phyloP scores from a whole-genome alignment of 2,113 vertebrate species.

The Boleophthalmus pectinirostris region DNA sequence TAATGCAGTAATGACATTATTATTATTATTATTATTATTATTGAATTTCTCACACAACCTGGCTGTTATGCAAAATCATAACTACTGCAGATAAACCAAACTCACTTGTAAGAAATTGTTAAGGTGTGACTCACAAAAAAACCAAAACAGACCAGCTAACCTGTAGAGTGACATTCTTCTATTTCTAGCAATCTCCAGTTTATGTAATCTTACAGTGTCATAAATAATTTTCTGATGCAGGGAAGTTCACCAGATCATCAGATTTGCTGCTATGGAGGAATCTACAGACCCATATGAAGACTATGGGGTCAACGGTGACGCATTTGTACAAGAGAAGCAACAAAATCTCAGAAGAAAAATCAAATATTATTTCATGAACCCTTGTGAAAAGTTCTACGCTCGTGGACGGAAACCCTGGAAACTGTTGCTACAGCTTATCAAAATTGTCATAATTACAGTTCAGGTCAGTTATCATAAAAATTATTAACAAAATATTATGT shows the following conservation, averaged over 20 bases:
- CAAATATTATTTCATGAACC: slow-evolving; percentile 95
- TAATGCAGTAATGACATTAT: neutral
- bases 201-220: neutral
- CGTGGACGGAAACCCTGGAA: slow-evolving; percentile 92
- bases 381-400: slow-evolving; percentile 92
- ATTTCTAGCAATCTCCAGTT: neutral
- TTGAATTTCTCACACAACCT: too few relatives aligned
- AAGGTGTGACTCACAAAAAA: neutral
- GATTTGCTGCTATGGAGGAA: slow-evolving; percentile 63
- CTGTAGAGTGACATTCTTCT: neutral
- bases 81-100: neutral
- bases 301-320: slow-evolving; percentile 3
- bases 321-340: slow-evolving; percentile 33
- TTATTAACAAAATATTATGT: too few relatives aligned
- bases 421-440: slow-evolving; percentile 87
- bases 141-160: too few relatives aligned
- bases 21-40: neutral
- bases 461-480: slow-evolving; percentile 75
- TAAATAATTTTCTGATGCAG: neutral
- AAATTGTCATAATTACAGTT: slow-evolving; percentile 87
- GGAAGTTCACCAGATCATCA: neutral
- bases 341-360: slow-evolving; percentile 81
- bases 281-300: slow-evolving; percentile 36
- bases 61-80: neutral
- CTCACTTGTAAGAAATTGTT: neutral